Conservation (phyloP, 1,140 invertebrate genomes). For the Zeugodacus cucurbitae region DNA sequence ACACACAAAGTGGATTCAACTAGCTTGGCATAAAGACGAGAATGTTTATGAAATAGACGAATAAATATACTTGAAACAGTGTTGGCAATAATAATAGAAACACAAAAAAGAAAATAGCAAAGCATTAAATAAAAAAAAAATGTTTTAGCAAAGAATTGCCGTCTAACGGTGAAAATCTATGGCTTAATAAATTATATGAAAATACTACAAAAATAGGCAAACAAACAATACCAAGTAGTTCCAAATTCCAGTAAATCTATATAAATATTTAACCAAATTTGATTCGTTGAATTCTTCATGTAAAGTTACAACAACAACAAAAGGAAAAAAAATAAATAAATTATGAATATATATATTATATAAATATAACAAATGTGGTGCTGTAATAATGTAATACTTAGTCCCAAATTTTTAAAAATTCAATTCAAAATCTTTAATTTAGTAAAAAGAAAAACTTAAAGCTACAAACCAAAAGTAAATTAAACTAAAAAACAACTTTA, state of each 20-base stretch:
- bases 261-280: constrained; percentile 36
- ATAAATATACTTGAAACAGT: not conserved
- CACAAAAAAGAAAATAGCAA: not conserved
- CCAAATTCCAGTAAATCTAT: constrained; percentile 14
- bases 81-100: not conserved
- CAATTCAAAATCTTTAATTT: constrained; percentile 7
- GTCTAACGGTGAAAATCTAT: not conserved
- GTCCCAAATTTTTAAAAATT: constrained; percentile 6
- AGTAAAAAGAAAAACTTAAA: not conserved
- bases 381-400: constrained; percentile 30
- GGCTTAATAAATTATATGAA: not conserved
- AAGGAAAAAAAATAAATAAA: not conserved
- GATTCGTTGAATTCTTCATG: constrained; percentile 36
- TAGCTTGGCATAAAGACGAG: not conserved
- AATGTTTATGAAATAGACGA: not conserved
- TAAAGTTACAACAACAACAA: not conserved
- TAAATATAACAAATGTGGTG: constrained; percentile 25
- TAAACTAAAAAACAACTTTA: not conserved
- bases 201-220: not conserved
- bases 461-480: not conserved
- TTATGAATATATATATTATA: not conserved
- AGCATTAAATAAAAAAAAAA: not conserved
- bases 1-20: not conserved
- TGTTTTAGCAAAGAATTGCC: not conserved
- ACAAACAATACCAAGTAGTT: not conserved